Percentiles rank a stretch among this genome's conserved stretches.
phyloP scores from a whole-genome alignment of 2,797 vertebrate species.

The Tokudaia tokunoshimensis region DNA sequence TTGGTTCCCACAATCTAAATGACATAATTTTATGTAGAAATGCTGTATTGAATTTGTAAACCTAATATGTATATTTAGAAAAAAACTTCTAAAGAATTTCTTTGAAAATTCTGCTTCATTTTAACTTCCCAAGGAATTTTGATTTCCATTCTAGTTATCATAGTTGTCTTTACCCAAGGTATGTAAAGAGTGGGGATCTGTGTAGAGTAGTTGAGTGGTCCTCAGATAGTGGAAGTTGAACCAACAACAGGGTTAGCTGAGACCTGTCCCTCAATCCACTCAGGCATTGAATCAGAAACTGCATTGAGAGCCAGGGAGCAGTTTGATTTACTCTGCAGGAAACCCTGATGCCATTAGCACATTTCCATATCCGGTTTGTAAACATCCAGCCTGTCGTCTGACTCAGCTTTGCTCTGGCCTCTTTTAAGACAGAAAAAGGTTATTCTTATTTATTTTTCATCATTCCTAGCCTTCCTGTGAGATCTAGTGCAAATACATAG shows the following conservation, averaged over 20 bases:
- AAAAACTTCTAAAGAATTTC: background rate
- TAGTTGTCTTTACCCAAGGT: constrained; percentile 27
- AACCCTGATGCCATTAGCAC: background rate
- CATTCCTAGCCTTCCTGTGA: background rate
- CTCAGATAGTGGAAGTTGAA: background rate
- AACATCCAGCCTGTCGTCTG: background rate
- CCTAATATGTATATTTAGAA: background rate
- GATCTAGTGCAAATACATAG: background rate
- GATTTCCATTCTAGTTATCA: background rate
- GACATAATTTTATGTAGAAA: constrained; percentile 26
- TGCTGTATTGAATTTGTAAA: background rate
- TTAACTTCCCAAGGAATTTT: constrained; percentile 31
- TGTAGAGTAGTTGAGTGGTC: background rate
- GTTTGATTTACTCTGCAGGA: background rate
- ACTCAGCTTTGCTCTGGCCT: background rate
- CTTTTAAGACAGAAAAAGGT: background rate
- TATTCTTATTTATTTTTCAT: background rate
- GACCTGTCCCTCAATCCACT: background rate
- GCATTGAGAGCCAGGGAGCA: background rate
- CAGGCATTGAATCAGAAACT: background rate
- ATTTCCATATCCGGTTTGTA: background rate
- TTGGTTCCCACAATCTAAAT: background rate
- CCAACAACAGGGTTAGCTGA: background rate
- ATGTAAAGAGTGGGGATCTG: background rate
- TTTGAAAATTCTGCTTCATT: constrained; percentile 33